Percentiles rank a stretch among this genome's conserved stretches.
Conservation (phyloP, 2,797 vertebrate species). For the Galaxias olidus region DNA sequence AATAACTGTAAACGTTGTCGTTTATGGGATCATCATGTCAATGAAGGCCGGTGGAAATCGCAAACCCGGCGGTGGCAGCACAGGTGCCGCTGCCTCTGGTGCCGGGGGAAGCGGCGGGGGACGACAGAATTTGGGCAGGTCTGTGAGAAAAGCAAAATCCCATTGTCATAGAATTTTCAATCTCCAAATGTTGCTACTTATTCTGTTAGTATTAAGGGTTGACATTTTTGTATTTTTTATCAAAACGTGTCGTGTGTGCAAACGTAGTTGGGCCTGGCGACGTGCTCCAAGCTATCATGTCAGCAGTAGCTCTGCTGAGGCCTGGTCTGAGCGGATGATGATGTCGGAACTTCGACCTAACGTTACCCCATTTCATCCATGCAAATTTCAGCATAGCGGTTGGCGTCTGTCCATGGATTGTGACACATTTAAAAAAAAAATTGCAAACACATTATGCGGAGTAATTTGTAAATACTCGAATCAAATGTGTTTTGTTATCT, state of each 20-base stretch:
- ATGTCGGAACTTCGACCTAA: conserved; percentile 49
- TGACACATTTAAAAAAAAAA: not conserved
- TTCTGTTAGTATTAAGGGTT: conserved; percentile 41
- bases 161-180: not conserved
- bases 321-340: conserved; percentile 32
- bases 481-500: too few relatives aligned
- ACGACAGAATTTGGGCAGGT: conserved; percentile 89
- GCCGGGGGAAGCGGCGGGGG: conserved; percentile 77
- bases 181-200: not conserved
- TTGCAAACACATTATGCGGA: too few relatives aligned
- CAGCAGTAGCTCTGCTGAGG: conserved; percentile 54
- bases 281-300: conserved; percentile 52
- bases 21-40: conserved; percentile 95
- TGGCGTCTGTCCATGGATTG: not conserved
- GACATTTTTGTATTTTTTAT: conserved; percentile 53
- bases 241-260: conserved; percentile 40
- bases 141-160: conserved; percentile 58
- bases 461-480: too few relatives aligned
- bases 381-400: not conserved
- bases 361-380: conserved; percentile 19
- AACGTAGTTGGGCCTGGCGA: conserved; percentile 61
- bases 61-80: conserved; percentile 84
- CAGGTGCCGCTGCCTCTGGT: conserved; percentile 77
- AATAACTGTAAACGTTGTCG: conserved; percentile 60
- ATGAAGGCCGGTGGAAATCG: conserved; percentile 91